phyloP scores from a whole-genome alignment of 2,113 vertebrate genomes.

The Rhinichthys klamathensis region DNA sequence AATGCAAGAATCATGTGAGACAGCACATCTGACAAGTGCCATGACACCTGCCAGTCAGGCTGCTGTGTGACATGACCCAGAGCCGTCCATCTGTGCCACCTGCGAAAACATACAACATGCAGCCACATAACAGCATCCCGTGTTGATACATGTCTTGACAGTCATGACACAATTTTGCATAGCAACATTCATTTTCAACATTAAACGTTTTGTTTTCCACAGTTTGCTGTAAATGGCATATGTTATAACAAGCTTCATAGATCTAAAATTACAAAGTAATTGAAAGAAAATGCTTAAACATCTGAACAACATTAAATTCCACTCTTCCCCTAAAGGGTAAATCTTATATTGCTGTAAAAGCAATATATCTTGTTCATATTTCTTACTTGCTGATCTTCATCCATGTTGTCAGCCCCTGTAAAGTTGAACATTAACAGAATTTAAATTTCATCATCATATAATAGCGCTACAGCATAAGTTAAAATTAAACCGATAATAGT shows the following conservation, averaged over 20 bases:
- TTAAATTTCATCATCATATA: background rate
- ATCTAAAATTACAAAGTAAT: background rate
- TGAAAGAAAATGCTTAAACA: background rate
- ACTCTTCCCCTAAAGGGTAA: background rate
- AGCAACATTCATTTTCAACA: background rate
- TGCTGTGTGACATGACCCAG: constrained; percentile 24
- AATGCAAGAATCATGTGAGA: constrained; percentile 1
- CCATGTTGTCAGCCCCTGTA: background rate
- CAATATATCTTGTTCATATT: background rate
- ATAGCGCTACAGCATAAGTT: too few species aligned
- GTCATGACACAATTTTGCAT: background rate
- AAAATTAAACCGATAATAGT: too few species aligned
- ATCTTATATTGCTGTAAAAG: background rate
- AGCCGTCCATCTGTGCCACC: constrained; percentile 11
- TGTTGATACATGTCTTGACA: background rate
- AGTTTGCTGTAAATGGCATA: constrained; percentile 3
- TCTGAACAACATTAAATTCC: background rate
- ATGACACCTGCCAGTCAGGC: constrained; percentile 43
- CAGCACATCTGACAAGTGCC: constrained; percentile 43
- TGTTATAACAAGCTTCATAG: too few species aligned
- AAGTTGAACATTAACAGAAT: background rate
- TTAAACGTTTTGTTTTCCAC: background rate
- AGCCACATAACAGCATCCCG: background rate
- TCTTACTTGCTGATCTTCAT: background rate
- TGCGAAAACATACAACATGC: constrained; percentile 24